Base-by-base conservation (phyloP, 2,797 vertebrate genomes). In the Muscicapa striata region DNA sequence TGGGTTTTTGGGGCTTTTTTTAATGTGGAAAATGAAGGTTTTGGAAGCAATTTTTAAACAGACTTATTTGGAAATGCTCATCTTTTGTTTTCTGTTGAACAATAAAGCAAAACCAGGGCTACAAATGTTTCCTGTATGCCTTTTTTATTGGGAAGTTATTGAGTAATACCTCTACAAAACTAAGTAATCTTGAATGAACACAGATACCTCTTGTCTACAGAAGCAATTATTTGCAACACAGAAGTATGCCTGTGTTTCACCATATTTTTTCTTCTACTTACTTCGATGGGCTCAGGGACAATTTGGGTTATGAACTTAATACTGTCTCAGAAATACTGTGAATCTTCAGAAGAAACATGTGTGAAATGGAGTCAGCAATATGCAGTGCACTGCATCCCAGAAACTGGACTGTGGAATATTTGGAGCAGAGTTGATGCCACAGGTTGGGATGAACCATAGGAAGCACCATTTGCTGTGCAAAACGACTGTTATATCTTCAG, bases 261-360 rank as follows among this genome's bases (percentile, higher is more conserved):
- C 10, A 11, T 2, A 5, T 18, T 66, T 64, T 63, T 58, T 58
- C 2, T 76, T 58, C 29, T 70, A 6, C 34, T 78, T 52, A 24
- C 6, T 40, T 78, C 15, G 15, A 0, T 19, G 10, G 1, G 1
- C 5, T 78, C 29, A 22, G 36, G 12, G 4, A 21, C 0, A 0
- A 29, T 85, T 62, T 43, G 2, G 7, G 21, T 0, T 0, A 16
- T 40, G 24, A 73, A 46, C 30, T 52, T 82, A 64, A 13, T 55
- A 62, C 6, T 67, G 10, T 20, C 66, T 70, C 15, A 67, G 34
- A 77, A 86, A 59, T 11, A 48, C 29, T 51, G 24, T n/a, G 49
- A 87, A 11, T 46, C 51, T 74, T 81, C 11, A 20, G 41, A 79
- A 41, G 26, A 72, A 84, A 23, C 4, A 38, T 58, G 3, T 7